Base-by-base conservation (phyloP, 2,888 invertebrate species). In the Minunthozetes semirufus region DNA sequence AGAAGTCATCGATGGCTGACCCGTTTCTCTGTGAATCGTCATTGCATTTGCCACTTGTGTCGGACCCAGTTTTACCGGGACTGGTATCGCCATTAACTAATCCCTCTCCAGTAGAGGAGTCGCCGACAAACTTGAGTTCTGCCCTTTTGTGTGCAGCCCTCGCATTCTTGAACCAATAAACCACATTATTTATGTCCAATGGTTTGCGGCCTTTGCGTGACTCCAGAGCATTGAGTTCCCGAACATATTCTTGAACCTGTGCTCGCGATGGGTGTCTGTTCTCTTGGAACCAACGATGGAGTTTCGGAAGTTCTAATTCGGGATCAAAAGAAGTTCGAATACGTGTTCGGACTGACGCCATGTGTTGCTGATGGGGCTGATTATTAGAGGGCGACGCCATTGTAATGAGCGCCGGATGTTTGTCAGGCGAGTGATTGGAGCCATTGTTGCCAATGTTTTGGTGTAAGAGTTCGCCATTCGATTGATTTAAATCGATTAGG, bases 321-420 rank as follows among this genome's bases (percentile, higher is more conserved):
- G 96, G 95, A 84, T 97, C 96, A 81, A 97, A 97, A 81, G 94
- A 95, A 22, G 96, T 96, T 79, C 97, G 87, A 93, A 96, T 94
- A 80, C 96, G 88, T 4, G 83, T 82, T 33, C 76, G 73, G 8
- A 76, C 76, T 50, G 42, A 59, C 2, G 53, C 70, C 19, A 72
- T 48, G n/a, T 72, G 33, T n/a, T 72, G 56, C 13, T 59, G 59
- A 38, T 56, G 56, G 19, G 46, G 50, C 19, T 75, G 72, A 27
- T 53, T 59, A 50, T 50, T 68, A n/a, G 53, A 22, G 1, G 70
- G 53, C 17, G 42, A 33, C 6, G 56, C 22, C 27, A 46, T 48
- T 42, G 74, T 50, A 8, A 53, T 68, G 8, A 50, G 33, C 15
- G 61, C 48, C 46, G 50, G 48, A 8, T 74, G 63, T 48, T 75